phyloP scores from a whole-genome alignment of 2,113 vertebrate genomes.

The Riparia riparia region DNA sequence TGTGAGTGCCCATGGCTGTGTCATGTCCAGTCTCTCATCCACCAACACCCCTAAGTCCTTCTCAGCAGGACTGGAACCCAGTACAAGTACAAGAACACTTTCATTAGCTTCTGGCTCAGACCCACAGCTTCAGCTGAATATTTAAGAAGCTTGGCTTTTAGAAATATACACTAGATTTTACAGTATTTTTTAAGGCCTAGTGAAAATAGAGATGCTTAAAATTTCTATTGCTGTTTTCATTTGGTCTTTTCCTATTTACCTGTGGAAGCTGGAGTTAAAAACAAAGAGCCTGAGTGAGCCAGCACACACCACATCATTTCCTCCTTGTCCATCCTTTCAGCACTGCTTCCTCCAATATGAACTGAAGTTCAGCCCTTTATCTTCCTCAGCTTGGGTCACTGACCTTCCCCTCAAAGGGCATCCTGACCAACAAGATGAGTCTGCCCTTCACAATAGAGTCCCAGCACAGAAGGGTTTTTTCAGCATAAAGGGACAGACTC shows the following conservation, averaged over 20 bases:
- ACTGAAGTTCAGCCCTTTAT: not conserved
- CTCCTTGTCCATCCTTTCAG: not conserved
- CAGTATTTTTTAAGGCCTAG: not conserved
- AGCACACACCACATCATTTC: not conserved
- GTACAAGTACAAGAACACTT: not conserved
- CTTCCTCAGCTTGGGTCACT: not conserved
- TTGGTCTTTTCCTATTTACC: not conserved
- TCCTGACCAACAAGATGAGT: not conserved
- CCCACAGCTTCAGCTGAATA: not conserved
- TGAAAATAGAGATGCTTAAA: not conserved
- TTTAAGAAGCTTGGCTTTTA: not conserved
- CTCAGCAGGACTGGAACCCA: not conserved
- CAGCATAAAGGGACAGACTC: not conserved
- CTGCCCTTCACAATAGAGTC: not conserved
- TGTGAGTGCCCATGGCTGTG: not conserved
- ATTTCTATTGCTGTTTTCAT: not conserved
- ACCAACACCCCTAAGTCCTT: not conserved
- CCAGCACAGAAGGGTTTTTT: not conserved
- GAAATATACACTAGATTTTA: not conserved
- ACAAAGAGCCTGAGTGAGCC: not conserved
- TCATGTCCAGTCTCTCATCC: not conserved
- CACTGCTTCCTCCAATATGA: not conserved
- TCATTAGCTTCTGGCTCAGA: not conserved
- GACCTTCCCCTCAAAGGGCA: fast-evolving
- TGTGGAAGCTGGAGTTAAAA: not conserved